Conservation (phyloP, 1,140 invertebrate genomes). For the Drosophila bocqueti region DNA sequence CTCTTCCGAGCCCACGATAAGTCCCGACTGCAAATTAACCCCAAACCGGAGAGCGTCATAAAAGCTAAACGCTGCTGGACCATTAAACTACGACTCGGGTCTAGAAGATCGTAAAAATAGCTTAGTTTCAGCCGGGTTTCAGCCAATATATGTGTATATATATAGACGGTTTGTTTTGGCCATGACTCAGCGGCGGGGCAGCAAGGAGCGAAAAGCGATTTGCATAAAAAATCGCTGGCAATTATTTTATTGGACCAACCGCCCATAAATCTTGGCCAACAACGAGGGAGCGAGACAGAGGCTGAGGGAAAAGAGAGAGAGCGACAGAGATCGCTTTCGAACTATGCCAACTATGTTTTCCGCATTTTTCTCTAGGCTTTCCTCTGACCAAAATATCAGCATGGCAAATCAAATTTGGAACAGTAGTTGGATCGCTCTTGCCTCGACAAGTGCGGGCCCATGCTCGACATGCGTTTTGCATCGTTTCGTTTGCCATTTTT, state of each 20-base stretch:
- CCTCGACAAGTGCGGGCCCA: constrained; percentile 69
- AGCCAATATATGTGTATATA: constrained; percentile 8
- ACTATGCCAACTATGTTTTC: constrained; percentile 81
- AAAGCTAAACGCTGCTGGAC: constrained; percentile 45
- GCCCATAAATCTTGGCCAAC: constrained; percentile 79
- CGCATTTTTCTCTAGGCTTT: constrained; percentile 58
- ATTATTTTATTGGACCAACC: constrained; percentile 84
- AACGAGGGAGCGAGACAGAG: neutral
- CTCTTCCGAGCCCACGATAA: constrained; percentile 53
- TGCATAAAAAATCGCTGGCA: constrained; percentile 84
- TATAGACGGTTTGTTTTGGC: constrained; percentile 38
- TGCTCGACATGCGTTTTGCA: constrained; percentile 77
- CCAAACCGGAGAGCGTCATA: constrained; percentile 35
- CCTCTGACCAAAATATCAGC: constrained; percentile 64
- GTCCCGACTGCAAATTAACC: constrained; percentile 51
- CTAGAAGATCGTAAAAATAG: constrained; percentile 71
- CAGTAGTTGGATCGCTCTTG: constrained; percentile 65
- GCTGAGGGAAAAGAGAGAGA: neutral
- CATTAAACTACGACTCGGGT: constrained; percentile 50
- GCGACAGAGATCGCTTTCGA: constrained; percentile 19
- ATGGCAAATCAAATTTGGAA: constrained; percentile 80
- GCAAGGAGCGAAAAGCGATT: constrained; percentile 70
- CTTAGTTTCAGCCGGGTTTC: constrained; percentile 28
- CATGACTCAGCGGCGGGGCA: constrained; percentile 57
- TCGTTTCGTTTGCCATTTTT: constrained; percentile 61